Base-by-base conservation (phyloP, 2,888 invertebrate species). In the Stenodema calcarata region DNA sequence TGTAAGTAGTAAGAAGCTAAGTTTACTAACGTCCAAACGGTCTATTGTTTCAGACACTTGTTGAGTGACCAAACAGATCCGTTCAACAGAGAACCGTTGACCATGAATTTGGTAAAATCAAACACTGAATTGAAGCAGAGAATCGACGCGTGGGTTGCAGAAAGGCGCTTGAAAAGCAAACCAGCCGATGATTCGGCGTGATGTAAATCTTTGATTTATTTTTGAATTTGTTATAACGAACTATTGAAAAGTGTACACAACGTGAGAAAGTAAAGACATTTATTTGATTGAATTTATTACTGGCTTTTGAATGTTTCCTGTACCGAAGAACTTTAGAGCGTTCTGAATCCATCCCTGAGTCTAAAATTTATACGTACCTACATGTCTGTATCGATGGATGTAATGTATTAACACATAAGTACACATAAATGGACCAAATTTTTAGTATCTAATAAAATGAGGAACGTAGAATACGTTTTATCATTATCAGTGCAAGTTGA, bases 31-130 rank as follows among this genome's bases (percentile, higher is more conserved):
- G n/a, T n/a, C n/a, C n/a, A n/a, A n/a, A n/a, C n/a, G n/a, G n/a
- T n/a, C n/a, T n/a, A n/a, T 86, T 86, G 50, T 91, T 92, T 87
- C 91, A 95, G 96, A 89, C 97, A 97, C 91, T 92, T 96, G 88
- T 92, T 95, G 87, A 98, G 98, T 90, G 98, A 99, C 91, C 98
- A 98, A 91, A 95, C 96, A 0, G 98, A 99, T 92, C 98, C 98
- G 0, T 99, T 99, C 91, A 99, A 98, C 92, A 94, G 98, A 50
- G 95, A 96, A 12, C 97, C 98, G 0, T 93, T 99, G 18, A 96
- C 97, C 0, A 97, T 99, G 97, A 97, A 98, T 90, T 96, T 96
- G 93, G 94, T 99, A 0, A 94, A 94, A 90, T 94, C 97, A 0
- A 94, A 97, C 91, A 93, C 92, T 0, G 95, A 96, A 88, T 93